These are phyloP conservation scores for Silurus aristotelis DNA, from an alignment of 2,797 vertebrate genomes.

Conservation along the genomic window DNA sequence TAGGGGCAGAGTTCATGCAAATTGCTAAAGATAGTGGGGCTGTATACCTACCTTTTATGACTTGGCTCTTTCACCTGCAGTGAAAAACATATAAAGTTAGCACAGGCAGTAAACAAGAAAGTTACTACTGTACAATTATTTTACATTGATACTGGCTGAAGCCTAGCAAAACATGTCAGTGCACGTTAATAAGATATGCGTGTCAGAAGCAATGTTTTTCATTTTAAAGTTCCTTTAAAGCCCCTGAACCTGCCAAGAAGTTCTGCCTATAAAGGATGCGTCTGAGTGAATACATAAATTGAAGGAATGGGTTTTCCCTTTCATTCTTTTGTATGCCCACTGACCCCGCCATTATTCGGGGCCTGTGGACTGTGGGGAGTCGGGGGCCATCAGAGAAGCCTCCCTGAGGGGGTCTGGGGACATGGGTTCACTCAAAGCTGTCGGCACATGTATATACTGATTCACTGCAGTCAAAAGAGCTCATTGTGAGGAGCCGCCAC, in stretches of 20 bases:
- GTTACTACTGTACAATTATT: background rate
- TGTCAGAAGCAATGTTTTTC: conserved; percentile 67
- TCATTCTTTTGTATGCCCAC: conserved; percentile 72
- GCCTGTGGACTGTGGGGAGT: conserved; percentile 71
- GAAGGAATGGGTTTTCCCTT: conserved; percentile 70
- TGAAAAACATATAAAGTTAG: conserved; percentile 53
- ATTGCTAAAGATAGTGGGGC: conserved; percentile 44
- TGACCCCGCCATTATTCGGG: conserved; percentile 76
- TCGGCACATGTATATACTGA: conserved; percentile 79
- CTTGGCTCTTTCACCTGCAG: conserved; percentile 68
- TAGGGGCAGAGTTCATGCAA: conserved; percentile 56
- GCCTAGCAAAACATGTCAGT: conserved; percentile 26
- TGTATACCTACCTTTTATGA: conserved; percentile 67
- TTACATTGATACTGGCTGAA: background rate
- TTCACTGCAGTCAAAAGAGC: conserved; percentile 78
- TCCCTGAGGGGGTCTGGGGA: conserved; percentile 66
- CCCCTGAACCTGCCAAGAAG: conserved; percentile 65
- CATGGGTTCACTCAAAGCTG: conserved; percentile 71
- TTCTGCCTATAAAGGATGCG: conserved; percentile 63
- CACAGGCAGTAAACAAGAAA: background rate
- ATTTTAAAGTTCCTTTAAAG: conserved; percentile 64
- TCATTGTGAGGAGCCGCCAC: conserved; percentile 70
- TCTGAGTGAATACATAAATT: conserved; percentile 63
- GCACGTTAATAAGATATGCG: conserved; percentile 58
- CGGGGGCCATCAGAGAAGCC: conserved; percentile 67